phyloP scores from a whole-genome alignment of 2,888 invertebrate genomes.

The Leptopilina myrica region DNA sequence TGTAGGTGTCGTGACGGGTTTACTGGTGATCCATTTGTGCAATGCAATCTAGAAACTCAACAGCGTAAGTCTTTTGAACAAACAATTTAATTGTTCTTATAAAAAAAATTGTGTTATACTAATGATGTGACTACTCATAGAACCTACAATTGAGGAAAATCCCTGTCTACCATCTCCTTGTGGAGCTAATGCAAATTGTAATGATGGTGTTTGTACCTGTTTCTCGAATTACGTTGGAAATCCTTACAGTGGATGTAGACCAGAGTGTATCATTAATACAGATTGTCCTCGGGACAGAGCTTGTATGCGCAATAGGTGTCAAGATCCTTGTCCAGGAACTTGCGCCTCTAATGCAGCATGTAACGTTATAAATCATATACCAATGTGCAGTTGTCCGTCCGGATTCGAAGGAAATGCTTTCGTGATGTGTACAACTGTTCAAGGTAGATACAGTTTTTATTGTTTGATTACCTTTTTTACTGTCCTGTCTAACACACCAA shows the following conservation, averaged over 20 bases:
- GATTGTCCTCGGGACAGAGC: constrained; percentile 85
- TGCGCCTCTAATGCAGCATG: constrained; percentile 88
- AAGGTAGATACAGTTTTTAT: constrained; percentile 64
- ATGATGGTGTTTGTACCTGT: constrained; percentile 84
- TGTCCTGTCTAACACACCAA: not conserved
- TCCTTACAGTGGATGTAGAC: constrained; percentile 85
- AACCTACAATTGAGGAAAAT: constrained; percentile 72
- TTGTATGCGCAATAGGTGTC: constrained; percentile 85
- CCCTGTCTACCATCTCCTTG: constrained; percentile 86
- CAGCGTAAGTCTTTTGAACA: constrained; percentile 3
- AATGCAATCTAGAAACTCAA: constrained; percentile 71
- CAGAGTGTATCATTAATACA: constrained; percentile 87
- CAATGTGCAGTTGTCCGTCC: constrained; percentile 85
- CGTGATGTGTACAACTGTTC: constrained; percentile 71
- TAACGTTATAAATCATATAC: constrained; percentile 86
- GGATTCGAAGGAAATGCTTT: constrained; percentile 77
- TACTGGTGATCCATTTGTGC: constrained; percentile 79
- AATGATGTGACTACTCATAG: constrained; percentile 37
- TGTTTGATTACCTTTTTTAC: constrained; percentile 64
- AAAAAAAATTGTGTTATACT: no score
- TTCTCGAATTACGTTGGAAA: constrained; percentile 86
- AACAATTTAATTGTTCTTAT: no score
- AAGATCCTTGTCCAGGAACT: constrained; percentile 87
- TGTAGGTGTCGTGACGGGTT: constrained; percentile 79
- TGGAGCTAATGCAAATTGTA: constrained; percentile 86